phyloP scores from a whole-genome alignment of 64 coral and sea anemone genomes.

The Montipora foliosa region DNA sequence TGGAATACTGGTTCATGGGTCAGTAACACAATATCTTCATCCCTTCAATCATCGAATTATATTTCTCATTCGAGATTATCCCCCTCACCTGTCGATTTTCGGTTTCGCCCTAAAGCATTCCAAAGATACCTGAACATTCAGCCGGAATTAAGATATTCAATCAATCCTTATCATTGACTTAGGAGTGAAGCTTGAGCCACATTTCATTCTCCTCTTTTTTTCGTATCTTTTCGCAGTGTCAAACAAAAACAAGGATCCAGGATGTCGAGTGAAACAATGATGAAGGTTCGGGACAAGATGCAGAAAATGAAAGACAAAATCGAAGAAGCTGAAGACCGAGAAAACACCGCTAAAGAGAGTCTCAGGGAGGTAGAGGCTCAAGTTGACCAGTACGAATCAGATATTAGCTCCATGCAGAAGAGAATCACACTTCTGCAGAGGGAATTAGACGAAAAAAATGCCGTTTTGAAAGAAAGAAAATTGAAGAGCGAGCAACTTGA shows the following conservation, averaged over 20 bases:
- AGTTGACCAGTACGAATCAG: constrained; percentile 68
- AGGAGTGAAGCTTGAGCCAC: background rate
- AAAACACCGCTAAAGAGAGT: constrained; percentile 65
- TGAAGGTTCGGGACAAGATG: constrained; percentile 91
- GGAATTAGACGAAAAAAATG: constrained; percentile 65
- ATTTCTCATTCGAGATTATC: background rate
- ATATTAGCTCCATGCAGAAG: constrained; percentile 81
- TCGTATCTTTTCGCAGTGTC: background rate
- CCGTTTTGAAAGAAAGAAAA: constrained; percentile 59
- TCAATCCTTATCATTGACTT: background rate
- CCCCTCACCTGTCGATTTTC: background rate
- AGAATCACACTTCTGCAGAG: constrained; percentile 69
- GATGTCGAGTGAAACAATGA: constrained; percentile 67
- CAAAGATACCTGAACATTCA: constrained; percentile 12
- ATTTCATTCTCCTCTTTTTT: background rate
- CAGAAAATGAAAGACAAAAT: constrained; percentile 92
- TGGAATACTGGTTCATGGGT: background rate
- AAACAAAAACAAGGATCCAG: background rate
- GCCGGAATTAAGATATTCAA: background rate
- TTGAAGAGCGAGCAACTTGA: constrained; percentile 41
- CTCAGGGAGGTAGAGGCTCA: constrained; percentile 57
- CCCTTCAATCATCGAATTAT: background rate
- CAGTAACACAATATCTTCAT: background rate
- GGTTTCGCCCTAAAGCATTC: constrained; percentile 32
- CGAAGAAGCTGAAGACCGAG: constrained; percentile 87